Evolutionary conservation across 2,888 invertebrate species (phyloP).

Genomic region (Apoda limacodes): DNA sequence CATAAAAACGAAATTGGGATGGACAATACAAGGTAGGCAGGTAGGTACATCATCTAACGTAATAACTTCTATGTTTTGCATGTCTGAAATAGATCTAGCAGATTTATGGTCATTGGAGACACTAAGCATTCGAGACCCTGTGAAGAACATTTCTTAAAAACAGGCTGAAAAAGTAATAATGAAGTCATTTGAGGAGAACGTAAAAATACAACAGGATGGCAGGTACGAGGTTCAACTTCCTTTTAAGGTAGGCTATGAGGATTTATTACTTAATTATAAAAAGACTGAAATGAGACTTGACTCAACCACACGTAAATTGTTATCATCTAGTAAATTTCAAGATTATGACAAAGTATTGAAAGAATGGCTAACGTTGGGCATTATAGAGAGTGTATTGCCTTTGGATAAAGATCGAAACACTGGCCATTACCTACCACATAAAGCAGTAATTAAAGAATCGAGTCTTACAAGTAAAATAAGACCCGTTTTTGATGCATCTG

Average conservation of each 20-base stretch:
- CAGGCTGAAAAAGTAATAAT: background rate
- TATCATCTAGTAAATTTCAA: slow-evolving; percentile 2
- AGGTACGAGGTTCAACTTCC: slow-evolving; percentile 7
- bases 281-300: slow-evolving; percentile 4
- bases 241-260: slow-evolving; percentile 3
- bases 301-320: slow-evolving; percentile 2
- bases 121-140: slow-evolving; percentile 6
- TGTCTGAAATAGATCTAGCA: background rate
- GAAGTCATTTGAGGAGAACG: slow-evolving; percentile 1
- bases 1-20: too few species aligned
- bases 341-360: slow-evolving; percentile 6
- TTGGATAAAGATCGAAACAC: background rate
- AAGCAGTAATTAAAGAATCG: slow-evolving; percentile 7
- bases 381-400: background rate
- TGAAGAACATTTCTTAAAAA: background rate
- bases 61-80: slow-evolving; percentile 1
- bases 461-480: too few species aligned
- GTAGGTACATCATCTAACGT: background rate
- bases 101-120: slow-evolving; percentile 4
- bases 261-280: slow-evolving; percentile 3
- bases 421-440: slow-evolving; percentile 9
- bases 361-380: slow-evolving; percentile 6
- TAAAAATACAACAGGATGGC: background rate
- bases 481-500: slow-evolving; percentile 11
- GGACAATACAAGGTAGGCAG: too few species aligned